A percentile compares a stretch with the other conserved stretches of the same genome.
Evolutionary conservation across 2,113 vertebrate genomes (phyloP).

Genomic region (Lasiurus borealis): DNA sequence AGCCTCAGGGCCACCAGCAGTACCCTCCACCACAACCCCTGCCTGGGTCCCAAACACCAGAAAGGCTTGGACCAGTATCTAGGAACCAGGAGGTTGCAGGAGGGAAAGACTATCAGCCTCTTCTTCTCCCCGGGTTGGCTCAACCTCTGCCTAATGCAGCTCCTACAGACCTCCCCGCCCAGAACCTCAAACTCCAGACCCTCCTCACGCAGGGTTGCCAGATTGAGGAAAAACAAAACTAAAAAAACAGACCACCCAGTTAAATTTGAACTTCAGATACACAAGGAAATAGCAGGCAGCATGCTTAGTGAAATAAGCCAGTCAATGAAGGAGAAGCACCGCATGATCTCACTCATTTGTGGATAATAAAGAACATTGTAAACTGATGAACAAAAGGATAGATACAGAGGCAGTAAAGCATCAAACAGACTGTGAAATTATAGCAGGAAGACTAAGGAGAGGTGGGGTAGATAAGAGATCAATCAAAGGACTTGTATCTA

Average conservation of each 20-base stretch:
- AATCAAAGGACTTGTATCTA: too few species aligned
- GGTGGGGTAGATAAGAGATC: too few species aligned
- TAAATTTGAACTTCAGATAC: background rate
- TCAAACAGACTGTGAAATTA: too few species aligned
- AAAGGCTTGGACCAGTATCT: background rate
- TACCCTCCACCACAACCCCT: background rate
- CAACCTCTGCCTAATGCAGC: too few species aligned
- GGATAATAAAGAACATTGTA: too few species aligned
- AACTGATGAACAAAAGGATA: too few species aligned
- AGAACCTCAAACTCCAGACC: too few species aligned
- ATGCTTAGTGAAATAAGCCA: too few species aligned
- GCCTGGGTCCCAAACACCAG: background rate
- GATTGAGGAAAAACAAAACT: background rate
- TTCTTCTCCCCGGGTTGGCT: rapidly evolving
- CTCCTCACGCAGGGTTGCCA: background rate
- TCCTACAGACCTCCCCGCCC: background rate
- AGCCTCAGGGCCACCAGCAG: background rate
- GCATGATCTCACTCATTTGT: too few species aligned
- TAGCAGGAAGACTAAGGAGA: too few species aligned
- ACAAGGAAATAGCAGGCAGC: background rate
- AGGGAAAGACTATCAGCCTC: background rate
- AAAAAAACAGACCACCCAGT: background rate
- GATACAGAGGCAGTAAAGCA: too few species aligned
- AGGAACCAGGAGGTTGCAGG: background rate
- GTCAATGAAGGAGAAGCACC: too few species aligned